Conservation (phyloP, 2,113 vertebrate species). For the Indri indri region DNA sequence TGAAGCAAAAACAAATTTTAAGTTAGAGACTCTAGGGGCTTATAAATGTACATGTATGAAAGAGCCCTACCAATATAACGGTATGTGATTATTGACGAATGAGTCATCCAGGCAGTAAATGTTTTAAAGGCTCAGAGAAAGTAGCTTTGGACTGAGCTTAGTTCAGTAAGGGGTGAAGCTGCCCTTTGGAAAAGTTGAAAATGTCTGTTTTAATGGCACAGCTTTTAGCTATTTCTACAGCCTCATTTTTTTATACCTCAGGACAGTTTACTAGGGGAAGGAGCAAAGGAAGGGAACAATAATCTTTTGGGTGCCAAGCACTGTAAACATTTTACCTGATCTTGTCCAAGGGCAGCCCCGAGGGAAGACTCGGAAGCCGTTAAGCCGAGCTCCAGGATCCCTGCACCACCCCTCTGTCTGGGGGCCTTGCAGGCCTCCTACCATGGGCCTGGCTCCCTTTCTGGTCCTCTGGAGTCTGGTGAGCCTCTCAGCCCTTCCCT, state of each 20-base stretch:
- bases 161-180: background rate
- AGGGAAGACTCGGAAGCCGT: background rate
- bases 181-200: background rate
- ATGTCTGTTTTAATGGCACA: background rate
- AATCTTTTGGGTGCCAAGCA: background rate
- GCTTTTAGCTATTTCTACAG: background rate
- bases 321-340: background rate
- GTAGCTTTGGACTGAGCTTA: background rate
- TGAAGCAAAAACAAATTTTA: slow-evolving; percentile 35
- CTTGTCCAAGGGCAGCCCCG: background rate
- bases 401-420: background rate
- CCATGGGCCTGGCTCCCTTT: background rate
- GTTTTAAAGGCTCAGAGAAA: background rate
- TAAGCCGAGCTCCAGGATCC: background rate
- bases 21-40: background rate
- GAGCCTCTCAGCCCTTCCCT: background rate
- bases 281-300: background rate
- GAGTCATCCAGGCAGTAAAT: background rate
- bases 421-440: too few species aligned
- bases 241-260: background rate
- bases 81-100: background rate
- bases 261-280: background rate
- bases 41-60: background rate
- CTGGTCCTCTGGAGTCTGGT: background rate
- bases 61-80: background rate